Conservation (phyloP, 2,113 vertebrate genomes). For the Haemorhous mexicanus region DNA sequence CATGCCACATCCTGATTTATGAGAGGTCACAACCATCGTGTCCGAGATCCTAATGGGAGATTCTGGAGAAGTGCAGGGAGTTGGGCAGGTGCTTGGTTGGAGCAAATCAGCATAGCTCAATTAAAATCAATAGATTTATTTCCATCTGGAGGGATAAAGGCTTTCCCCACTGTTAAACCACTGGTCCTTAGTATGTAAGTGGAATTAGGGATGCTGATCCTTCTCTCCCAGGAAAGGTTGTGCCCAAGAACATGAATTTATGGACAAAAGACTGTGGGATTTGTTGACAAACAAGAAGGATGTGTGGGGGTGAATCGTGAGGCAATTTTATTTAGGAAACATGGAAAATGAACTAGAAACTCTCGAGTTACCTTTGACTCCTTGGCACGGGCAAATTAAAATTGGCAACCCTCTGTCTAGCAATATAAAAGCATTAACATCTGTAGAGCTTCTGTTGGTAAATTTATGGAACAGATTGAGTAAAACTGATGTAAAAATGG, state of each 20-base stretch:
- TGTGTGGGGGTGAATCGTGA: neutral
- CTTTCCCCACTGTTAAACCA: neutral
- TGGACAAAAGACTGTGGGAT: neutral
- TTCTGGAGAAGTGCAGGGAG: neutral
- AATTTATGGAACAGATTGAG: neutral
- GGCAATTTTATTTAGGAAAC: neutral
- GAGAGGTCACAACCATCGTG: neutral
- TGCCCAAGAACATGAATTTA: neutral
- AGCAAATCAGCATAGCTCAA: constrained; percentile 13
- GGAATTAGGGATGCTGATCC: neutral
- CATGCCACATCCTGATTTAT: fast-evolving
- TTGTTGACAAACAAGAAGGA: neutral
- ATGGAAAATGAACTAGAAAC: neutral
- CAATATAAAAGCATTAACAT: neutral
- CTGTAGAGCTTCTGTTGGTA: constrained; percentile 26
- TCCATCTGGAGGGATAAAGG: constrained; percentile 9
- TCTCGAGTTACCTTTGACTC: neutral
- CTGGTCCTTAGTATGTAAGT: neutral
- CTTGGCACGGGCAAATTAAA: constrained; percentile 14
- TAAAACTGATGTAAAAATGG: neutral
- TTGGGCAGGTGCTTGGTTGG: neutral
- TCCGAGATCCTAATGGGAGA: neutral
- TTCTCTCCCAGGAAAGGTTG: neutral
- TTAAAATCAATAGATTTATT: constrained; percentile 29
- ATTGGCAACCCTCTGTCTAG: neutral